Evolutionary conservation across 2,797 vertebrate genomes (phyloP), one percentile per base, ranked within the genome.

Genomic region (Erithacus rubecula): DNA sequence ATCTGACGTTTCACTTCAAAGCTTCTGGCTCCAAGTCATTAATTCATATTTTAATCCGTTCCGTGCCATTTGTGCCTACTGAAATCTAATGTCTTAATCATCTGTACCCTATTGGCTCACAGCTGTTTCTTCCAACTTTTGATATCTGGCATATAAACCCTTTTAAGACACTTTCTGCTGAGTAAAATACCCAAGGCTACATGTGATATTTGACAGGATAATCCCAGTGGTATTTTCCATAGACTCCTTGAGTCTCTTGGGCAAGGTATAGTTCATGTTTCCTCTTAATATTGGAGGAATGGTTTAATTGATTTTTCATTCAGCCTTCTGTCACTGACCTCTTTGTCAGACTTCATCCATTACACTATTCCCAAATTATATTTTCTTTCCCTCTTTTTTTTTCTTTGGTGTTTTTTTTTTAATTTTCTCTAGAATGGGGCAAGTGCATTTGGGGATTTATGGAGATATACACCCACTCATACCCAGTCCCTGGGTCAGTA

Each of bases 161-260:
- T 32, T 68, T 87, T 89, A 84, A 91, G 36, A 83, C 44, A 47
- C 64, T 90, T 91, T 89, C 39, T 93, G 82, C 91, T 92, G 60
- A 88, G 64, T 86, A 60, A 84, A 94, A 91, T 88, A 77, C 94
- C 49, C 44, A 94, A 82, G 76, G 79, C 94, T 93, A 70, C 47
- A 72, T 78, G 59, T 94, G 85, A 82, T 97, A 93, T 94, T 94
- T 96, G 94, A 84, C 92, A 86, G 72, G 39, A 81, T 94, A 93
- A 95, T 90, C 87, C 69, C 89, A 76, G 44, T 80, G 51, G 87
- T 90, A 67, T 93, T 95, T 95, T 88, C 43, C n/a, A 17, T 78
- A 78, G 62, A n/a, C 21, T 75, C 21, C 32, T 88, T 87, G 83
- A 63, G 39, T 94, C 71, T 91, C 44, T 51, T 67, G 62, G 59